These are phyloP conservation scores for Spodoptera exigua DNA, from an alignment of 2,888 invertebrate species.

Conservation along the genomic window DNA sequence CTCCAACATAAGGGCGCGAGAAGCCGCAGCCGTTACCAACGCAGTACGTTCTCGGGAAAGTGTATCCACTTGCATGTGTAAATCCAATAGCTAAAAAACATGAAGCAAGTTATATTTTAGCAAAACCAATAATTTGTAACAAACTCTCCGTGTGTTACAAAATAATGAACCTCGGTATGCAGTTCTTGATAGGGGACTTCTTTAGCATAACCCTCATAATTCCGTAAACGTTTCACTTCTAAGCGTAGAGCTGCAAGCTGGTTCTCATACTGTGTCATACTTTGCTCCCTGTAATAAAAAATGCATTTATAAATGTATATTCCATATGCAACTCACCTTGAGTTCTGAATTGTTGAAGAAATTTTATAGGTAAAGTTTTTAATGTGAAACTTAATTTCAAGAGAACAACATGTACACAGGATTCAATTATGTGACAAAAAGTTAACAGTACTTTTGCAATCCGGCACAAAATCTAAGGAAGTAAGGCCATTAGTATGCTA, in stretches of 20 bases:
- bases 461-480: too few relatives aligned
- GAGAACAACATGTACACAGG: too few relatives aligned
- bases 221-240: conserved; percentile 76
- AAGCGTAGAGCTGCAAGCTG: conserved; percentile 75
- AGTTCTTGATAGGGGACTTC: conserved; percentile 77
- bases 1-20: conserved; percentile 83
- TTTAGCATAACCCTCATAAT: conserved; percentile 79
- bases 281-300: conserved; percentile 73
- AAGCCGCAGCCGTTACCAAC: conserved; percentile 78
- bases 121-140: too few relatives aligned
- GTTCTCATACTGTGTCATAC: conserved; percentile 77
- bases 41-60: conserved; percentile 77
- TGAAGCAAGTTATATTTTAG: background rate
- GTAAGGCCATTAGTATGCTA: too few relatives aligned
- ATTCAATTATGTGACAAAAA: too few relatives aligned
- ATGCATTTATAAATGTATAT: too few relatives aligned
- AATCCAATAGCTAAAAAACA: conserved; percentile 71
- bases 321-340: too few relatives aligned
- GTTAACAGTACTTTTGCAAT: too few relatives aligned
- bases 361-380: too few relatives aligned
- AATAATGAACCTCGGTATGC: conserved; percentile 73
- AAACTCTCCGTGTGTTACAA: too few relatives aligned
- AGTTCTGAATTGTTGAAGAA: too few relatives aligned
- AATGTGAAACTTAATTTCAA: too few relatives aligned
- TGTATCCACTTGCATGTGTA: conserved; percentile 80